Evolutionary conservation across 2,888 invertebrate genomes (phyloP).

Genomic region (Drosophila rubida): DNA sequence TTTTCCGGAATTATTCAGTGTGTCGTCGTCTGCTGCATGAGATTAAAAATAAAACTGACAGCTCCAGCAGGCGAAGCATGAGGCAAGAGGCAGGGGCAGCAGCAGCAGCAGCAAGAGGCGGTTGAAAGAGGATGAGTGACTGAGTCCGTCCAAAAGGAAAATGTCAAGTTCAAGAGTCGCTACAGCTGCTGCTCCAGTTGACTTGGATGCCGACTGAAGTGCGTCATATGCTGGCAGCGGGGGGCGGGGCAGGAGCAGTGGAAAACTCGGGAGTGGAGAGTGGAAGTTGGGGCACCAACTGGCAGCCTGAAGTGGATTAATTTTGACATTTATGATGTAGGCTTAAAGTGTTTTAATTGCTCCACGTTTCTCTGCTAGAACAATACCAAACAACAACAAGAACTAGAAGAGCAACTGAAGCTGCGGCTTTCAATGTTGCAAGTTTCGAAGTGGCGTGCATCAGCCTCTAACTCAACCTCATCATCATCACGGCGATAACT

Average conservation of each 20-base stretch:
- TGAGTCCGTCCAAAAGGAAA: slow-evolving; percentile 52
- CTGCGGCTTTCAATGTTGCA: slow-evolving; percentile 10
- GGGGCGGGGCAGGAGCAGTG: too few relatives aligned
- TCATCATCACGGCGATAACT: slow-evolving; percentile 8
- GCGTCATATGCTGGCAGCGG: slow-evolving; percentile 34
- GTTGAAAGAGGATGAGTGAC: neutral
- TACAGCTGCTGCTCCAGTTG: slow-evolving; percentile 70
- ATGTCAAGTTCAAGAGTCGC: slow-evolving; percentile 81
- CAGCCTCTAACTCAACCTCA: slow-evolving; percentile 6
- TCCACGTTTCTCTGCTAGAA: slow-evolving; percentile 39
- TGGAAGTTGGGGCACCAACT: slow-evolving; percentile 32
- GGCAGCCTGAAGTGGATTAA: slow-evolving; percentile 74
- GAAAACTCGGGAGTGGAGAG: slow-evolving; percentile 16
- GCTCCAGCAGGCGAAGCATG: slow-evolving; percentile 17
- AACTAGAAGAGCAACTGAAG: too few relatives aligned
- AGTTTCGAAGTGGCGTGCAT: slow-evolving; percentile 20
- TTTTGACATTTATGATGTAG: slow-evolving; percentile 77
- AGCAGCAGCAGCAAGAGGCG: too few relatives aligned
- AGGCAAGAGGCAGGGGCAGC: neutral
- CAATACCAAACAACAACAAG: slow-evolving; percentile 11
- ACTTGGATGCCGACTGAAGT: slow-evolving; percentile 33
- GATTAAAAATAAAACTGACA: slow-evolving; percentile 77
- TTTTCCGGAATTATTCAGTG: slow-evolving; percentile 49
- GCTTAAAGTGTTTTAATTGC: slow-evolving; percentile 74
- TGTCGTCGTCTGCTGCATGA: slow-evolving; percentile 60